Evolutionary conservation across 2,113 vertebrate genomes (phyloP).

Genomic region (Cichladusa arquata): DNA sequence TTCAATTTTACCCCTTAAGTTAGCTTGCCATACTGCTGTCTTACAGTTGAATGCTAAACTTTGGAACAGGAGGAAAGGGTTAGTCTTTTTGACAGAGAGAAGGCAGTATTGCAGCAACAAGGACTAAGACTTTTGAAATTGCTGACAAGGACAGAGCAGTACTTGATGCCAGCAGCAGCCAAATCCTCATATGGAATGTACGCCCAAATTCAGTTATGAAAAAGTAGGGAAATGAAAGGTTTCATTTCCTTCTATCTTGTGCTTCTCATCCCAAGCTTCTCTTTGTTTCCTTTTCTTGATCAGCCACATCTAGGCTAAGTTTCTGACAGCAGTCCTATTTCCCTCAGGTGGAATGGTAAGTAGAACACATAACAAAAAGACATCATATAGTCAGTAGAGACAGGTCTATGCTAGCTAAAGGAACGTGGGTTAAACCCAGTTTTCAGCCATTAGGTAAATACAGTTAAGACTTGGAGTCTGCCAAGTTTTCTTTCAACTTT

Average conservation of each 20-base stretch:
- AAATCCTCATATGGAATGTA: neutral
- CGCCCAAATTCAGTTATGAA: neutral
- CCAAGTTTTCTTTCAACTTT: neutral
- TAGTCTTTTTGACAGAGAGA: neutral
- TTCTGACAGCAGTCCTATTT: neutral
- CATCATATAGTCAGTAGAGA: neutral
- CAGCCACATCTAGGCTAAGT: neutral
- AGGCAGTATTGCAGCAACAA: neutral
- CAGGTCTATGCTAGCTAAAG: neutral
- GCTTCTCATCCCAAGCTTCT: neutral
- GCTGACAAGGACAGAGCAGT: neutral
- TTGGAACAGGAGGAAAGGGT: neutral
- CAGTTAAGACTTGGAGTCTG: neutral
- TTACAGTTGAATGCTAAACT: accelerated
- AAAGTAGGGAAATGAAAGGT: neutral
- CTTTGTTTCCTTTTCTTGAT: neutral
- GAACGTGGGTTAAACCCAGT: neutral
- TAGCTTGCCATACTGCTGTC: neutral
- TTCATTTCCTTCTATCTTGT: neutral
- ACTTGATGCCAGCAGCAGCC: neutral
- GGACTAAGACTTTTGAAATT: neutral
- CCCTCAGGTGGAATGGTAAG: neutral
- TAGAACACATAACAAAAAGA: neutral
- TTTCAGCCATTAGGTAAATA: neutral
- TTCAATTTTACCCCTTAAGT: neutral